Conservation (phyloP, 1,140 invertebrate genomes). For the Magallana gigas region DNA sequence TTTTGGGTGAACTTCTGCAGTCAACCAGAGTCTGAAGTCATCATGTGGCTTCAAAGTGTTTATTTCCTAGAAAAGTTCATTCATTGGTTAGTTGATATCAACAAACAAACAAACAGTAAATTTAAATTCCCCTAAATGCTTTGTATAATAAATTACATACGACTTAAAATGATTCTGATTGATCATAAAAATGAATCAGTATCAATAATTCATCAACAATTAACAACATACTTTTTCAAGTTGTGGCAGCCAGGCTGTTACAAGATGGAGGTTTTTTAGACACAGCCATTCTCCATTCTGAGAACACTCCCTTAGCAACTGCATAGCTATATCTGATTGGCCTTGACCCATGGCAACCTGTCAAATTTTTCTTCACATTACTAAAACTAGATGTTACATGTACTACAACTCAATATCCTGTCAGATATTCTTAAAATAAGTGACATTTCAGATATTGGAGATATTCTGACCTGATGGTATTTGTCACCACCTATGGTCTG, state of each 20-base stretch:
- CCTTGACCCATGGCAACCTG: conserved; percentile 88
- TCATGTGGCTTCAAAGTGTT: conserved; percentile 82
- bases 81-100: background rate
- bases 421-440: too few species aligned
- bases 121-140: too few species aligned
- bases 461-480: conserved; percentile 82
- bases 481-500: conserved; percentile 81
- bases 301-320: conserved; percentile 81
- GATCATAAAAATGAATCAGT: too few species aligned
- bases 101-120: background rate
- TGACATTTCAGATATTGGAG: too few species aligned
- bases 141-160: too few species aligned
- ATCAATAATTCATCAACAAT: too few species aligned
- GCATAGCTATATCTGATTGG: conserved; percentile 84
- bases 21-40: conserved; percentile 88
- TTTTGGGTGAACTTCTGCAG: conserved; percentile 85
- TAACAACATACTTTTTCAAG: conserved; percentile 83
- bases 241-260: conserved; percentile 87
- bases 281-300: conserved; percentile 87
- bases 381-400: background rate
- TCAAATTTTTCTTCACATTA: background rate
- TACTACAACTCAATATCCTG: too few species aligned
- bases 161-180: too few species aligned
- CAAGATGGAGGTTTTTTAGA: conserved; percentile 93
- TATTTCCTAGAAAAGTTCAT: conserved; percentile 80